Evolutionary conservation across 2,888 invertebrate species (phyloP), one percentile per base, ranked within the genome.

Genomic region (Apomyelois bistriatella): DNA sequence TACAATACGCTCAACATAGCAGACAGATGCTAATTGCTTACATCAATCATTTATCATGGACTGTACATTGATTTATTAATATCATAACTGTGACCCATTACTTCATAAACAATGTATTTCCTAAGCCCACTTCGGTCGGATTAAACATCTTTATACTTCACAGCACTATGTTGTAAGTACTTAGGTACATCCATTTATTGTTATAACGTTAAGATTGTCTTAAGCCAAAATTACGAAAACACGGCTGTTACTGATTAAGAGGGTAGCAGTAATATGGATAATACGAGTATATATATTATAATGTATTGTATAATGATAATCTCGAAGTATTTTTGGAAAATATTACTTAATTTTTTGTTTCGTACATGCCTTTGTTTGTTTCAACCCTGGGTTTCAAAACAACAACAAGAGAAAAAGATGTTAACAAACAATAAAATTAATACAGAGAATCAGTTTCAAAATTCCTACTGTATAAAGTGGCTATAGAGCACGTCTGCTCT

Each of bases 41-140:
- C 60, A 60, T 60, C 58, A 57, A 60, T 60, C 57, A 58, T 57
- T 57, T 58, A 60, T 57, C 57, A 58, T 55, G 58, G 58, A 58
- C 49, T 52, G 56, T 55, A 47, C 56, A 47, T 55, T 60, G 60
- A 60, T 60, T 58, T 60, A 60, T 60, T 58, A 58, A 57, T 57
- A 56, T 57, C 58, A 52, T 42, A 52, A 53, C 43, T 48, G 40
- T 48, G 55, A 54, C 48, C 52, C 52, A 48, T 22, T 53, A 52
- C 53, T 48, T 53, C 52, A 54, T 48, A 53, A 51, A 48, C 53
- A 53, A 55, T 51, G 56, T 55, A 53, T 42, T 55, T 54, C 51
- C 42, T 55, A 53, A 58, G 36, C 22, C 51, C 51, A 55, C 43
- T 43, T 40, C 37, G 51, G 38, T 52, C 15, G 30, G 46, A 46